phyloP scores from a whole-genome alignment of 1,140 invertebrate species.

The Latrodectus geometricus region DNA sequence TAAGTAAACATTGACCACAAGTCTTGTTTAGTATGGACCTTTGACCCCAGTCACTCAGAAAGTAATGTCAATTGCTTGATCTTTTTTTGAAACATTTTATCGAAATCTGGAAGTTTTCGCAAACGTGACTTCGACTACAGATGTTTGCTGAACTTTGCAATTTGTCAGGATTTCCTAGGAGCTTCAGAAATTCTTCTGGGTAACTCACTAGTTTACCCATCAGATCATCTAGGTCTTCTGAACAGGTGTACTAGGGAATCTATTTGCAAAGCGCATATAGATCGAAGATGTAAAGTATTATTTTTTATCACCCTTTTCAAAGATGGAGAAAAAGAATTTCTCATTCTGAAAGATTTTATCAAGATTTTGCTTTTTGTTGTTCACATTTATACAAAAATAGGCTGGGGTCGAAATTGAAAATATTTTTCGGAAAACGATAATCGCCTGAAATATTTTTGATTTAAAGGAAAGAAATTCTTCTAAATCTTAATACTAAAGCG shows the following conservation, averaged over 20 bases:
- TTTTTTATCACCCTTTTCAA: neutral
- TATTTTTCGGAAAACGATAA: neutral
- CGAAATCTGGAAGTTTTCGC: neutral
- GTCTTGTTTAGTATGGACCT: conserved; percentile 46
- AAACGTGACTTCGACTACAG: neutral
- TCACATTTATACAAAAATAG: neutral
- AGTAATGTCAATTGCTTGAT: conserved; percentile 34
- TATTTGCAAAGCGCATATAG: conserved; percentile 36
- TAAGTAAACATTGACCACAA: conserved; percentile 57
- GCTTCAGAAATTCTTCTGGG: conserved; percentile 26
- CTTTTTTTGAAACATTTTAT: too few relatives aligned
- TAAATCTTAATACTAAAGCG: too few relatives aligned
- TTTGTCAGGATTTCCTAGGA: conserved; percentile 55
- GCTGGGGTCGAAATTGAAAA: neutral
- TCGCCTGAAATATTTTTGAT: neutral
- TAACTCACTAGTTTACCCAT: conserved; percentile 26
- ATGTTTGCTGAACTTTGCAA: conserved; percentile 46
- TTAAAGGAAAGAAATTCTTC: neutral
- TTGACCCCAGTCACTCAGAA: conserved; percentile 3
- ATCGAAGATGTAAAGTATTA: neutral
- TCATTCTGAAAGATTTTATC: neutral
- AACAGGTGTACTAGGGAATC: conserved; percentile 28
- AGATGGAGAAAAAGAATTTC: neutral
- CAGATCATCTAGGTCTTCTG: conserved; percentile 38
- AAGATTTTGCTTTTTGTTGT: neutral